These are phyloP conservation scores for Hoplias malabaricus DNA, from an alignment of 2,113 vertebrate species.

Conservation along the genomic window DNA sequence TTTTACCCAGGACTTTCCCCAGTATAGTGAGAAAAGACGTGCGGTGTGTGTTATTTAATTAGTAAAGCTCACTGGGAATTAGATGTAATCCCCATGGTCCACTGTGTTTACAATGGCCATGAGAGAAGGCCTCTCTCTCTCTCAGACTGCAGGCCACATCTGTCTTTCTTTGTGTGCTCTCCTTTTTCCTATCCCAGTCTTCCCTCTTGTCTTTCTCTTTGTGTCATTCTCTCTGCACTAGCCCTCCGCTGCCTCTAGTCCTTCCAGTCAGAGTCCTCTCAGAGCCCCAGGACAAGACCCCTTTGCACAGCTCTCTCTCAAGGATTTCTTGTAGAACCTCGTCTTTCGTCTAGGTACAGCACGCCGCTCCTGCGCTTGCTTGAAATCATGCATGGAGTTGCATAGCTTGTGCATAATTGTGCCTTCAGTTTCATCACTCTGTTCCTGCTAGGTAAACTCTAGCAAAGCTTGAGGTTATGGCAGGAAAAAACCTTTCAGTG, in stretches of 20 bases:
- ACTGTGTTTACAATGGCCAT: slow-evolving; percentile 14
- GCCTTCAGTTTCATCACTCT: not conserved
- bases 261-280: slow-evolving; percentile 99
- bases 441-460: not conserved
- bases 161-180: slow-evolving; percentile 43
- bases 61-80: not conserved
- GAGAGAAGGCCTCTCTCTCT: slow-evolving; percentile 17
- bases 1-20: slow-evolving; percentile 32
- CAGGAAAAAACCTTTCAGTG: too few species aligned
- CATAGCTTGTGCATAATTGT: not conserved
- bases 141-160: slow-evolving; percentile 57
- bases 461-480: too few species aligned
- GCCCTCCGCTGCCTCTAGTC: slow-evolving; percentile 98
- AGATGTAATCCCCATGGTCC: not conserved
- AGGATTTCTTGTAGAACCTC: slow-evolving; percentile 99
- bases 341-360: slow-evolving; percentile 94
- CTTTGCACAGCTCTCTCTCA: slow-evolving; percentile 99
- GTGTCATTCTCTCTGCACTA: slow-evolving; percentile 79
- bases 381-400: slow-evolving; percentile 54
- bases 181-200: slow-evolving; percentile 37
- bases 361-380: slow-evolving; percentile 64
- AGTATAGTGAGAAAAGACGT: slow-evolving; percentile 15
- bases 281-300: slow-evolving; percentile 98
- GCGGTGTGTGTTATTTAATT: slow-evolving; percentile 4
- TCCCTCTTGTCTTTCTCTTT: slow-evolving; percentile 78